Conservation (phyloP, 64 coral and sea anemone genomes). For the Actinia equina region DNA sequence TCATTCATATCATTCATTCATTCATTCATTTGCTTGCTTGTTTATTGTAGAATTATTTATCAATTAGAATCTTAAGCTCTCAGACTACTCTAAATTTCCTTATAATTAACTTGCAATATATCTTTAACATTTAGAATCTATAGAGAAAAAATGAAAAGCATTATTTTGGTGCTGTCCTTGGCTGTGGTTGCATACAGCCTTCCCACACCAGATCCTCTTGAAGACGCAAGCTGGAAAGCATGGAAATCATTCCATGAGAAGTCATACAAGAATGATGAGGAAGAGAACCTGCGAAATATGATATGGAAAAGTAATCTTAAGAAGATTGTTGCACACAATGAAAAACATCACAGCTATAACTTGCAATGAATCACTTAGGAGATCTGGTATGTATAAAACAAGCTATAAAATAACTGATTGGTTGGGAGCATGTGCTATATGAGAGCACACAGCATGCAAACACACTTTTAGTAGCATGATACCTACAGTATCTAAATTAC, state of each 20-base stretch:
- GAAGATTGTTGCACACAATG: conserved; percentile 75
- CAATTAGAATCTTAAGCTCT: too few relatives aligned
- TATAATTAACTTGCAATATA: too few relatives aligned
- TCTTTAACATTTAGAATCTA: too few relatives aligned
- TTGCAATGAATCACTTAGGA: conserved; percentile 92
- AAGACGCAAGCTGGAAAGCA: conserved; percentile 71
- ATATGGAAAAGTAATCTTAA: conserved; percentile 90
- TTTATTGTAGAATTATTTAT: too few relatives aligned
- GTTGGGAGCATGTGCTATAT: too few relatives aligned
- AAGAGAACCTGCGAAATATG: conserved; percentile 79
- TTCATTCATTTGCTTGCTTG: too few relatives aligned
- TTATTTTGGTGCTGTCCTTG: background rate
- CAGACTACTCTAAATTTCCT: too few relatives aligned
- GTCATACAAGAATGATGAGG: conserved; percentile 38
- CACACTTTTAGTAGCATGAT: too few relatives aligned
- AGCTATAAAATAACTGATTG: too few relatives aligned
- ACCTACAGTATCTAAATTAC: too few relatives aligned
- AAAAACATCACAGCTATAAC: conserved; percentile 52
- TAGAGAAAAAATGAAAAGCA: background rate
- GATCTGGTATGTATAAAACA: conserved; percentile 71
- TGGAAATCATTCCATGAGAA: conserved; percentile 81
- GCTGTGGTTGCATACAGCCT: background rate
- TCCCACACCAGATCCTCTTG: conserved; percentile 10
- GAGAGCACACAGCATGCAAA: too few relatives aligned
- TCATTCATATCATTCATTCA: too few relatives aligned